phyloP scores from a whole-genome alignment of 2,113 vertebrate species.

The Sterna hirundo region DNA sequence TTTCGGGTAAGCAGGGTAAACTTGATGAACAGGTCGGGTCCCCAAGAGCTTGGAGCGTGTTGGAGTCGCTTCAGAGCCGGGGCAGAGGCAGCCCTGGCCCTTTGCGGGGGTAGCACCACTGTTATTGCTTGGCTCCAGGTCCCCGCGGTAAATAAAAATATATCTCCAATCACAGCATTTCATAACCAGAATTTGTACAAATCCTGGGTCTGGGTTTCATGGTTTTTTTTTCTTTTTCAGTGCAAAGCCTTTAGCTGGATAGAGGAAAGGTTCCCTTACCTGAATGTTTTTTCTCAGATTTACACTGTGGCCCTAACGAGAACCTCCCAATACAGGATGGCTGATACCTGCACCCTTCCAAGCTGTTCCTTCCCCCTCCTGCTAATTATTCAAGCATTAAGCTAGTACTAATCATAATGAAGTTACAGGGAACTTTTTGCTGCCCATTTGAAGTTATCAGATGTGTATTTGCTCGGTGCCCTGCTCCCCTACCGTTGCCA shows the following conservation, averaged over 20 bases:
- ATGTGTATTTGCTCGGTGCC: neutral
- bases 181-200: neutral
- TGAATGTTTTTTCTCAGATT: neutral
- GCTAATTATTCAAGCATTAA: neutral
- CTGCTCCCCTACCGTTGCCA: neutral
- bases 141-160: neutral
- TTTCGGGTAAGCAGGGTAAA: neutral
- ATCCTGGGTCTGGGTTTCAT: neutral
- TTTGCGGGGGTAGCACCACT: accelerated
- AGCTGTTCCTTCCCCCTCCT: neutral
- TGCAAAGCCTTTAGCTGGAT: neutral
- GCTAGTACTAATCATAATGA: neutral
- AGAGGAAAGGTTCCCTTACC: neutral
- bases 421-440: neutral
- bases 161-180: neutral
- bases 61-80: neutral
- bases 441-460: neutral
- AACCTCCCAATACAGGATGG: neutral
- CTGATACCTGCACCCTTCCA: neutral
- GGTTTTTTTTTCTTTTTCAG: neutral
- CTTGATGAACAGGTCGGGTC: neutral
- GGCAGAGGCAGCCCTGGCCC: neutral
- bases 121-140: neutral
- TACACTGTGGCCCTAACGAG: neutral
- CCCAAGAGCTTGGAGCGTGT: neutral